Base-by-base conservation (phyloP, 2,113 vertebrate genomes). In the Talpa occidentalis region DNA sequence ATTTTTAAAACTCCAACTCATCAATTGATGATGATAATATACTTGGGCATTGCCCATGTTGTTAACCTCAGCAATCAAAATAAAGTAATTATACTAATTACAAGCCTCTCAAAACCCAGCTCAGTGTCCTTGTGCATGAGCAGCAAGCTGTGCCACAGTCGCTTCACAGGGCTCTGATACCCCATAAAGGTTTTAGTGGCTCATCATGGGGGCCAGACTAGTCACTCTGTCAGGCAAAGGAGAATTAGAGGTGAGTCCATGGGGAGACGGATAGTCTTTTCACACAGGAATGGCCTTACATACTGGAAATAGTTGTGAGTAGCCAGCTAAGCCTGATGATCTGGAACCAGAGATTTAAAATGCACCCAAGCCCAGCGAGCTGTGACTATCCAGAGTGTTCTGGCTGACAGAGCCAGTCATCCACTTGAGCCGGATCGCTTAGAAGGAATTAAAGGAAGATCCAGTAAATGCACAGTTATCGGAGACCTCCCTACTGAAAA, bases 11-110 rank as follows among this genome's bases (percentile, higher is more conserved):
- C 84, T 94, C 84, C 56, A 97, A 66, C 94, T 96, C 96, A 95
- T 97, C 97, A 96, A 96, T 94, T 96, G 96, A 97, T 97, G 97
- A 95, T 94, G 93, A 94, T 97, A 96, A 96, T 96, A 52, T 97
- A 85, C 95, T 96, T 85, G 84, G 95, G 95, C 94, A 95, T 96
- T 97, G 97, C 96, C 96, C 97, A 96, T 95, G 95, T 97, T 96
- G 97, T 97, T 97, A 97, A 97, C 96, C 96, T 96, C 84, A 78
- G 97, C 94, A 97, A 96, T 97, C 94, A 97, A 97, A 97, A 97
- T 97, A 97, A 97, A 93, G 94, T 95, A 90, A 97, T 97, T 97
- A 97, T 94, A 93, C 97, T 97, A 97, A 97, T 97, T 97, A 96
- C 67, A 93, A 92, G 74, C 93, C 93, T 97, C 93, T 97, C 94